phyloP scores from a whole-genome alignment of 2,888 invertebrate genomes.

The Drosophila bunnanda region DNA sequence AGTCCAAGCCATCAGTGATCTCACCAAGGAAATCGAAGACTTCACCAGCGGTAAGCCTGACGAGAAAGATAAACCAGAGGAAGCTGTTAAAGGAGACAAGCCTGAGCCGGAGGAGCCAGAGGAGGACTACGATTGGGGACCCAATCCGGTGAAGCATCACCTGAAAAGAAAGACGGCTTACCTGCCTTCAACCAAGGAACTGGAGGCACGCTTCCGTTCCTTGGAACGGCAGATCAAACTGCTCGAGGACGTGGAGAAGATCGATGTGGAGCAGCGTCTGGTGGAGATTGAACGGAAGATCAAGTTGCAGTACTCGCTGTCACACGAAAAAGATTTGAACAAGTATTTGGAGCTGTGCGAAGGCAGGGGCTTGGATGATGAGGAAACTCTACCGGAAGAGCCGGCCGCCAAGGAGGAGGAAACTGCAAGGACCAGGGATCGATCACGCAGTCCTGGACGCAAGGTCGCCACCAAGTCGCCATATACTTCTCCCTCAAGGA shows the following conservation, averaged over 20 bases:
- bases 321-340: slow-evolving; percentile 80
- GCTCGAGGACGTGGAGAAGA: slow-evolving; percentile 81
- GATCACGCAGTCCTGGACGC: slow-evolving; percentile 66
- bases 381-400: slow-evolving; percentile 38
- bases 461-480: slow-evolving; percentile 57
- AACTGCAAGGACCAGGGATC: slow-evolving; percentile 23
- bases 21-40: slow-evolving; percentile 76
- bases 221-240: slow-evolving; percentile 81
- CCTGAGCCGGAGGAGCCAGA: slow-evolving; percentile 35
- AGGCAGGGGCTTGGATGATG: slow-evolving; percentile 75
- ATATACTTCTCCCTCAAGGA: slow-evolving; percentile 65
- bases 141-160: slow-evolving; percentile 79
- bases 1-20: slow-evolving; percentile 70
- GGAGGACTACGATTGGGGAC: slow-evolving; percentile 79
- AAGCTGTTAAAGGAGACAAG: slow-evolving; percentile 25
- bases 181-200: slow-evolving; percentile 82
- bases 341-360: slow-evolving; percentile 81
- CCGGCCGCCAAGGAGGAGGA: slow-evolving; percentile 7
- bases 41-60: slow-evolving; percentile 63
- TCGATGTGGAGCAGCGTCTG: slow-evolving; percentile 80
- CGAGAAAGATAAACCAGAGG: slow-evolving; percentile 8
- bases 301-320: slow-evolving; percentile 80
- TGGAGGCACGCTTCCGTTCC: slow-evolving; percentile 81
- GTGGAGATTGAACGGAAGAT: slow-evolving; percentile 81
- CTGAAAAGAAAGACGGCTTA: slow-evolving; percentile 79